A percentile compares a stretch with the other conserved stretches of the same genome.
Evolutionary conservation across 2,797 vertebrate species (phyloP).

Genomic region (Myioborus melanocephalus): DNA sequence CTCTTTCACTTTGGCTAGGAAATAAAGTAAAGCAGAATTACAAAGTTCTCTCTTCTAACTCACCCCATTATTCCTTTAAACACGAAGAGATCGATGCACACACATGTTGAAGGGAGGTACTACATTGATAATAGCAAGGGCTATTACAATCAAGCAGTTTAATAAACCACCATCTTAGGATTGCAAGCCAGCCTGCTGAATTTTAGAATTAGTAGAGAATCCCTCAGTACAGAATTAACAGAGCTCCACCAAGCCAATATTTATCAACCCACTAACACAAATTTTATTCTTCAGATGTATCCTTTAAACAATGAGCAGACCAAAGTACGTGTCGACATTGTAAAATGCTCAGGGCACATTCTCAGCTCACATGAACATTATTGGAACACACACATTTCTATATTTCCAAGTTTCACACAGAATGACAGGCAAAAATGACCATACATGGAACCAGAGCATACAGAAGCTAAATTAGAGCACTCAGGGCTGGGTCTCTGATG

Average conservation of each 20-base stretch:
- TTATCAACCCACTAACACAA: background rate
- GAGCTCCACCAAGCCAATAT: background rate
- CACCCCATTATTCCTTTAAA: background rate
- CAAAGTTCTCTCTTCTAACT: background rate
- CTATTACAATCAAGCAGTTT: background rate
- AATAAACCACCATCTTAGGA: background rate
- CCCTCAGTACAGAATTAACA: background rate
- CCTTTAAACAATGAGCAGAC: background rate
- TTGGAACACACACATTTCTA: background rate
- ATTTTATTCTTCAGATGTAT: background rate
- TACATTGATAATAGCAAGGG: background rate
- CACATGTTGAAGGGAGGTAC: background rate
- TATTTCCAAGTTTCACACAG: background rate
- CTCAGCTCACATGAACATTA: background rate
- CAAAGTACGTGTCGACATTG: background rate
- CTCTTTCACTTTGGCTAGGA: constrained; percentile 88
- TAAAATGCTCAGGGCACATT: background rate
- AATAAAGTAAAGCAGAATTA: constrained; percentile 36
- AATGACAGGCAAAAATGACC: background rate
- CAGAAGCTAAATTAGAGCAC: background rate
- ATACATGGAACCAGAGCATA: background rate
- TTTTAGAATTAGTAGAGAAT: background rate
- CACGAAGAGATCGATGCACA: background rate
- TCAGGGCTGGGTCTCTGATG: background rate
- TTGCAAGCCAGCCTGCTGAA: background rate